These are phyloP conservation scores for Podarcis cretensis DNA, from an alignment of 2,113 vertebrate genomes.

Conservation along the genomic window DNA sequence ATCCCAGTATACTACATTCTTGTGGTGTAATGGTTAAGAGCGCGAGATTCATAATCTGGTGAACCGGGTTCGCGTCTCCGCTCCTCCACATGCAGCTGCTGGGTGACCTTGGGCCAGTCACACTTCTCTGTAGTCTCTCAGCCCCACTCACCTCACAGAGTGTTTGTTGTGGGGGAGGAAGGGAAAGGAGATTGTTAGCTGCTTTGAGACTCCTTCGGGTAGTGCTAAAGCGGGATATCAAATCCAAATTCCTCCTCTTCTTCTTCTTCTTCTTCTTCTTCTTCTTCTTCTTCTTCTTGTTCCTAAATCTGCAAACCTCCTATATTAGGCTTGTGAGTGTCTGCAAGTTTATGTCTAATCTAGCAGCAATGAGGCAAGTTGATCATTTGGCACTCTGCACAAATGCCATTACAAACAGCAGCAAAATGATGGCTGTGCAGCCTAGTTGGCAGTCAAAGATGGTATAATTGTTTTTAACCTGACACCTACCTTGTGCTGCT, in stretches of 20 bases:
- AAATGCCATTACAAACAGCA: background rate
- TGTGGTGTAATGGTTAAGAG: background rate
- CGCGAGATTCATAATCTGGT: no score
- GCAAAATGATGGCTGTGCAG: background rate
- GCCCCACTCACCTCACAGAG: no score
- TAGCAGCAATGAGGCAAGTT: background rate
- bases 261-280: no score
- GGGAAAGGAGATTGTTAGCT: no score
- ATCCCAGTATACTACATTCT: background rate
- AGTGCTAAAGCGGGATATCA: no score
- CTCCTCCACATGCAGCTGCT: no score
- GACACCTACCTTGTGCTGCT: background rate
- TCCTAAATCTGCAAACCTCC: background rate
- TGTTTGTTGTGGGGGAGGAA: no score
- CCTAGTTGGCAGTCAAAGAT: background rate
- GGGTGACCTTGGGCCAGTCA: no score
- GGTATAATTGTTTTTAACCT: background rate
- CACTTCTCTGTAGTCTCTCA: no score
- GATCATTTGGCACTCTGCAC: background rate
- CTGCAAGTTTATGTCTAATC: background rate
- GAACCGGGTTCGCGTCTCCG: no score
- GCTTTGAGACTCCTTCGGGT: no score
- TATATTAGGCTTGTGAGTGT: background rate
- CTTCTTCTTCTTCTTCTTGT: background rate
- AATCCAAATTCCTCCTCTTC: no score